Evolutionary conservation across 2,113 vertebrate species (phyloP), one percentile per base, ranked within the genome.

Genomic region (Anas platyrhynchos): DNA sequence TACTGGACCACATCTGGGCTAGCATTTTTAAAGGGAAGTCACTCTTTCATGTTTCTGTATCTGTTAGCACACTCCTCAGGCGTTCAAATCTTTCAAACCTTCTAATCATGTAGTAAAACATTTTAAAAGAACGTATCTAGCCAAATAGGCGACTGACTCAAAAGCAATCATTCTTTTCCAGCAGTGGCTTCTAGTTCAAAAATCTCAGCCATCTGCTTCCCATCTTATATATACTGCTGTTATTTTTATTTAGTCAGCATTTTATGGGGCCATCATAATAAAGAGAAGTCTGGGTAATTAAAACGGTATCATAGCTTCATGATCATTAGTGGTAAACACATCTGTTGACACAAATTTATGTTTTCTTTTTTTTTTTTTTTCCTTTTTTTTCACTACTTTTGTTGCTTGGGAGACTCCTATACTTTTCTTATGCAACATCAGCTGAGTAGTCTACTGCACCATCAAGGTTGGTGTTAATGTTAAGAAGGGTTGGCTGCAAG

Each of bases 201-300:
- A 95, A 67, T 94, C 63, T 92, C 84, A 94, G 86, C 96, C 96
- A 97, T 97, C 96, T 97, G 96, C 94, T 98, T 97, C 82, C 96
- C 71, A 93, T 97, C 92, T 96, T 95, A 92, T 59, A 78, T 94
- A 91, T 97, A 92, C 58, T 93, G 94, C 95, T 96, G 92, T 96
- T 97, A 85, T 95, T 96, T 96, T 93, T 76, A 93, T 68, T 95
- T 86, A 77, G 71, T 85, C 81, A 78, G 66, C 67, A 71, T 91
- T 97, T 95, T 80, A 74, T 69, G 61, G 31, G 50, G 20, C 84
- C 22, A 34, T 94, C 87, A 81, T 96, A 88, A 65, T 86, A 81
- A 71, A 46, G 44, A 26, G 68, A 95, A 91, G 66, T 86, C 73
- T 88, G 76, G 38, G 32, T 91, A 94, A 93, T 90, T 95, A 94